Base-by-base conservation (phyloP, 2,888 invertebrate genomes). In the Ectemnius lituratus region DNA sequence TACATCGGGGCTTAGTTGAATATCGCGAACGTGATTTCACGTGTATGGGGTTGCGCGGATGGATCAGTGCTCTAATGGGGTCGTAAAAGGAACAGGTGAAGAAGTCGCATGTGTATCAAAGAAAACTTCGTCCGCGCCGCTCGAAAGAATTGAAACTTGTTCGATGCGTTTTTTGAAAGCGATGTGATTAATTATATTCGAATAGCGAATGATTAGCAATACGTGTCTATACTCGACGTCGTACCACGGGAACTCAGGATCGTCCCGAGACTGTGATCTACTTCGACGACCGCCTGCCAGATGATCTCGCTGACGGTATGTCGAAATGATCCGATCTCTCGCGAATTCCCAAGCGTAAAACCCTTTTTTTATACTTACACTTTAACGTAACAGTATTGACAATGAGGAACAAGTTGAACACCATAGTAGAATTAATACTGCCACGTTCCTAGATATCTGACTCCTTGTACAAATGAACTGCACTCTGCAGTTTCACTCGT, bases 111-210 rank as follows among this genome's bases (percentile, higher is more conserved):
- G n/a, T 56, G 37, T 28, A 57, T 62, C 28, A 63, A 76, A 75
- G 76, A 68, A 81, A 75, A 86, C 83, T 87, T 87, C 84, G 87
- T 87, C 87, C 88, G 83, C 84, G 85, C 84, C 84, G 80, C 85
- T 88, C 85, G 80, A 72, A 76, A 85, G 90, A 90, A 90, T 90
- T 89, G 90, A 90, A 90, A 89, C 90, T 90, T 90, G 90, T 90
- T 90, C 90, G 90, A 90, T 90, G 82, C 81, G 60, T 62, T 73
- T 80, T 71, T 76, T 75, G 65, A 71, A 78, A 64, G 75, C 68
- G 76, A 82, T 80, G 70, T 73, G 75, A 82, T 83, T 85, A 79
- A 83, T 80, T 81, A 79, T 79, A 85, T 80, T 82, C 77, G 80
- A 78, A 73, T 76, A 78, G 79, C 74, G 62, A 80, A 73, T 75